Conservation (phyloP, 2,797 vertebrate genomes). For the Chelon labrosus region DNA sequence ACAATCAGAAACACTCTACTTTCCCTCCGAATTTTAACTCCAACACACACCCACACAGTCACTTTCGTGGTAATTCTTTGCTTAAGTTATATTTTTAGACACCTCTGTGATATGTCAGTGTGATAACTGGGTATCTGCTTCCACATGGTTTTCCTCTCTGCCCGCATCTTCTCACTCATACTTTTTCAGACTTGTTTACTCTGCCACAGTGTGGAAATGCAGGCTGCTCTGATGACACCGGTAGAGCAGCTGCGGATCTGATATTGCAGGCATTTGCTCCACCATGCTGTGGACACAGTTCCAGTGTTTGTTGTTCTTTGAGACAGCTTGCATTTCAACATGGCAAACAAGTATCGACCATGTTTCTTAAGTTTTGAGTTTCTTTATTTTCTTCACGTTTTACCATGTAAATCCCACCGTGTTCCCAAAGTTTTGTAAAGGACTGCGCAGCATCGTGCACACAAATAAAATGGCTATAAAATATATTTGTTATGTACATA, state of each 20-base stretch:
- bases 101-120: slow-evolving; percentile 46
- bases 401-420: too few relatives aligned
- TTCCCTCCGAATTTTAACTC: slow-evolving; percentile 44
- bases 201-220: slow-evolving; percentile 82
- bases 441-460: too few relatives aligned
- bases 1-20: slow-evolving; percentile 57
- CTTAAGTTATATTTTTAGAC: slow-evolving; percentile 73
- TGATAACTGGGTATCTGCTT: slow-evolving; percentile 76
- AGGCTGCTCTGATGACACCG: slow-evolving; percentile 71
- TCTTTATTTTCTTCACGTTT: too few relatives aligned
- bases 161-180: slow-evolving; percentile 56
- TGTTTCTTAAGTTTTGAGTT: slow-evolving; percentile 26
- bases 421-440: too few relatives aligned
- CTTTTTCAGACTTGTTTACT: slow-evolving; percentile 78
- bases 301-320: slow-evolving; percentile 53
- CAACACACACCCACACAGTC: slow-evolving; percentile 29
- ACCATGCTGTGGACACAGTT: slow-evolving; percentile 41
- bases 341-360: neutral
- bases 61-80: slow-evolving; percentile 55
- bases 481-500: too few relatives aligned
- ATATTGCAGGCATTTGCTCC: slow-evolving; percentile 52
- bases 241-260: slow-evolving; percentile 65
- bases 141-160: slow-evolving; percentile 51
- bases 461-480: too few relatives aligned
- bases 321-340: slow-evolving; percentile 37